These are phyloP conservation scores for Leptopilina syphax DNA, from an alignment of 2,888 invertebrate genomes.

Conservation along the genomic window DNA sequence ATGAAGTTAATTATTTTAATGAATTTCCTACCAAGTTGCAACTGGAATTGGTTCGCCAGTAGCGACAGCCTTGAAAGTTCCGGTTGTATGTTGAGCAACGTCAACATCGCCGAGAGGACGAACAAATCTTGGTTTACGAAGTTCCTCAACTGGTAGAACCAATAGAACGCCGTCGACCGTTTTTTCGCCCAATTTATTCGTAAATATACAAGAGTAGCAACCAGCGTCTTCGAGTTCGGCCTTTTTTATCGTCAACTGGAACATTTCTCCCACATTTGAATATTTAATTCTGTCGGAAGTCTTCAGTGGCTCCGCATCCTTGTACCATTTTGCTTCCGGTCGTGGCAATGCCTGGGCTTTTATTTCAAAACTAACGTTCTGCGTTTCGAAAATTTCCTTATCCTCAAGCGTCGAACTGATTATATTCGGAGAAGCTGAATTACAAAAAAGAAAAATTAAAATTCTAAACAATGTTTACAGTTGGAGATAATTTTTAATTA, in stretches of 20 bases:
- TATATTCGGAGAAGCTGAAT: conserved; percentile 84
- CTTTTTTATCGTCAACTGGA: conserved; percentile 85
- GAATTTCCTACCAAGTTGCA: conserved; percentile 83
- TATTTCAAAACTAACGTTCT: conserved; percentile 88
- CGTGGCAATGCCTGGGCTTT: conserved; percentile 87
- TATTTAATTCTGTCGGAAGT: conserved; percentile 77
- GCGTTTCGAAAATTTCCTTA: conserved; percentile 87
- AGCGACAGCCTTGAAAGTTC: conserved; percentile 84
- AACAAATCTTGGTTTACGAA: conserved; percentile 87
- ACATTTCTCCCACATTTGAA: conserved; percentile 78
- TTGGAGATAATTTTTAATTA: too few relatives aligned
- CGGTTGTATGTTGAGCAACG: conserved; percentile 84
- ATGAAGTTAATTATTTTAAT: too few relatives aligned
- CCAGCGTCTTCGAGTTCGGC: conserved; percentile 87
- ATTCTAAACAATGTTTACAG: background rate
- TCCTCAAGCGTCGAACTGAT: conserved; percentile 86
- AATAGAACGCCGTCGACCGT: conserved; percentile 85
- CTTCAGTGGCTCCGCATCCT: conserved; percentile 86
- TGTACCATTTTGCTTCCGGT: conserved; percentile 88
- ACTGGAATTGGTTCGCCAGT: conserved; percentile 94
- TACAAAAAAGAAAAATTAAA: conserved; percentile 41
- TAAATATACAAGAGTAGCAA: conserved; percentile 88
- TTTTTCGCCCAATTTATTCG: conserved; percentile 90
- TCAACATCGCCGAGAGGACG: conserved; percentile 83
- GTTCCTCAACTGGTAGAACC: conserved; percentile 86